Percentiles rank a stretch among this genome's conserved stretches.
These are phyloP conservation scores for Nannobrachium achirus DNA, from an alignment of 2,113 vertebrate genomes.

Conservation along the genomic window DNA sequence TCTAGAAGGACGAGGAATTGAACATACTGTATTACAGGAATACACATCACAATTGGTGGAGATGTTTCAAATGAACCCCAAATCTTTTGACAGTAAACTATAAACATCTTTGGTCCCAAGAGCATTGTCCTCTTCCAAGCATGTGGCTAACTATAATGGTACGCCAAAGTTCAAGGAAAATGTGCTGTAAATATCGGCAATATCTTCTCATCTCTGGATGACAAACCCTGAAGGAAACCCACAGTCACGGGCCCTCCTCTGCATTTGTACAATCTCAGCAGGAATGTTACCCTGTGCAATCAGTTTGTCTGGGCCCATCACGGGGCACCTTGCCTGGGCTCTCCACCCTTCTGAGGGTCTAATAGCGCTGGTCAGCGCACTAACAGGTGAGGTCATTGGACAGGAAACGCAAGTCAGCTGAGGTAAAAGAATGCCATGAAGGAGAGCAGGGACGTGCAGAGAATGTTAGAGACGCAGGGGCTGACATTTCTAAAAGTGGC, in stretches of 20 bases:
- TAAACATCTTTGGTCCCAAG: not conserved
- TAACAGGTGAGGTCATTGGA: conserved; percentile 43
- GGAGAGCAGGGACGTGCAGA: not conserved
- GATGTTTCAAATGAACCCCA: not conserved
- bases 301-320: conserved; percentile 11
- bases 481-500: too few relatives aligned
- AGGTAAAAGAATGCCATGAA: conserved; percentile 25
- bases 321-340: not conserved
- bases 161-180: too few relatives aligned
- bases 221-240: not conserved
- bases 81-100: not conserved
- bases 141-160: not conserved
- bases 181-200: too few relatives aligned
- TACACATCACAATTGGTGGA: not conserved
- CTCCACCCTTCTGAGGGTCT: conserved; percentile 33
- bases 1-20: too few relatives aligned
- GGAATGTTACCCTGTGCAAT: conserved; percentile 25
- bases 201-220: not conserved
- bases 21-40: too few relatives aligned
- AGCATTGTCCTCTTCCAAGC: not conserved
- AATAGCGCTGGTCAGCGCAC: conserved; percentile 38
- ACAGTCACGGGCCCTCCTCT: conserved; percentile 8
- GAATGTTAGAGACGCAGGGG: too few relatives aligned
- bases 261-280: conserved; percentile 35
- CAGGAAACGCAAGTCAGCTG: conserved; percentile 50